Conservation (phyloP, 2,888 invertebrate genomes). For the Temnothorax rugatulus region DNA sequence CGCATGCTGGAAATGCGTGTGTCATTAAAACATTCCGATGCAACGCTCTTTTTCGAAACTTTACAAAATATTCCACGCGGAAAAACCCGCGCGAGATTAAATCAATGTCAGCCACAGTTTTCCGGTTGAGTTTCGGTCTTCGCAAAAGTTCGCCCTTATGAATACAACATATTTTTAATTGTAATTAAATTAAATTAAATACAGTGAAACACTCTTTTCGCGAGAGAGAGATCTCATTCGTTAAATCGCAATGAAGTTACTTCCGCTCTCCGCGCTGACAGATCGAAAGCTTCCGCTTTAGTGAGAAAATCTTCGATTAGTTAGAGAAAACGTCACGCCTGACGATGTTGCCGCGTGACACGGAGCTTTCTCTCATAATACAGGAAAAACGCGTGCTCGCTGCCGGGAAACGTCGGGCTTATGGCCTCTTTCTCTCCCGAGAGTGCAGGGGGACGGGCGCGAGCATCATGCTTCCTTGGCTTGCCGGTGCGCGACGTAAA, state of each 20-base stretch:
- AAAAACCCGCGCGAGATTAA: slow-evolving; percentile 21
- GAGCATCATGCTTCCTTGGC: slow-evolving; percentile 31
- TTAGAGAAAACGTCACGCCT: neutral
- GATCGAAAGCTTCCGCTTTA: neutral
- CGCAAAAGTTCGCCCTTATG: neutral
- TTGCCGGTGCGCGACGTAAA: slow-evolving; percentile 42
- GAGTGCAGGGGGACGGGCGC: neutral
- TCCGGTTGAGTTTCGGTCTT: slow-evolving; percentile 8
- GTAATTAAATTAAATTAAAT: neutral
- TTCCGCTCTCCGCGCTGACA: neutral
- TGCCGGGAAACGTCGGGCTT: slow-evolving; percentile 32
- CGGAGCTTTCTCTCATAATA: slow-evolving; percentile 23
- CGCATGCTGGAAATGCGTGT: neutral
- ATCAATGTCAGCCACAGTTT: slow-evolving; percentile 39
- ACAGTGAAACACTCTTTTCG: neutral
- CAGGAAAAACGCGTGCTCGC: slow-evolving; percentile 35
- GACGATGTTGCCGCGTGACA: slow-evolving; percentile 26
- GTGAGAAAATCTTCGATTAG: neutral
- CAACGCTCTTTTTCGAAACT: slow-evolving; percentile 16
- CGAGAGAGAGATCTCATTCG: slow-evolving; percentile 7
- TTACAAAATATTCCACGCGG: slow-evolving; percentile 28
- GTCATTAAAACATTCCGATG: slow-evolving; percentile 32
- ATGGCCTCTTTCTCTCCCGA: slow-evolving; percentile 42
- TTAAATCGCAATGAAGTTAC: neutral
- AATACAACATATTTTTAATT: slow-evolving; percentile 23